A percentile compares a stretch with the other conserved stretches of the same genome.
Conservation (phyloP, 2,888 invertebrate species). For the Hypomecis punctinalis region DNA sequence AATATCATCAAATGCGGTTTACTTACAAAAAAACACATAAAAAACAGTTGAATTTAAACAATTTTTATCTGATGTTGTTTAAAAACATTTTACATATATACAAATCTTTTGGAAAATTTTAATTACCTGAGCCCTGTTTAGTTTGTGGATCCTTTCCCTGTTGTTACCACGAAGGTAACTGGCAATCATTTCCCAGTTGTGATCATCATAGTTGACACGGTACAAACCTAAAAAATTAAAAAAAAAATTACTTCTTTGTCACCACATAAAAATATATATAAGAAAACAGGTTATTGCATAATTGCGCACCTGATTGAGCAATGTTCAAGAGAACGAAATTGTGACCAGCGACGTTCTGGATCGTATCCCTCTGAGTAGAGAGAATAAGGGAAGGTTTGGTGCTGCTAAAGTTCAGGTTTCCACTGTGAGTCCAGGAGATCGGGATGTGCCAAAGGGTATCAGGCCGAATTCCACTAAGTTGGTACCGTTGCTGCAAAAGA, state of each 20-base stretch:
- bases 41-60: no score
- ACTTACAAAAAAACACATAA: no score
- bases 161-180: constrained; percentile 71
- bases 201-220: constrained; percentile 87
- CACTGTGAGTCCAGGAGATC: constrained; percentile 72
- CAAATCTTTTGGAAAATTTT: neutral
- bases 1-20: no score
- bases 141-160: constrained; percentile 82
- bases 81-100: no score
- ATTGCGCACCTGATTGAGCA: constrained; percentile 63
- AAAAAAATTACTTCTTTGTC: neutral
- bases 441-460: constrained; percentile 72
- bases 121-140: constrained; percentile 90
- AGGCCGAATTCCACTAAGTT: constrained; percentile 55
- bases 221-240: constrained; percentile 83
- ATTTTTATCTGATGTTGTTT: no score
- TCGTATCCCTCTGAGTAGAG: constrained; percentile 41
- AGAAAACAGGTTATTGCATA: no score
- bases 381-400: constrained; percentile 68
- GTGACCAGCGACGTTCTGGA: constrained; percentile 57
- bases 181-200: constrained; percentile 84
- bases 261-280: no score
- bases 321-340: constrained; percentile 86
- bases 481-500: constrained; percentile 63
- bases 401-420: constrained; percentile 64